Evolutionary conservation across 53 echinoderm and acorn worm genomes (phyloP).

Genomic region (Holothuria scabra): DNA sequence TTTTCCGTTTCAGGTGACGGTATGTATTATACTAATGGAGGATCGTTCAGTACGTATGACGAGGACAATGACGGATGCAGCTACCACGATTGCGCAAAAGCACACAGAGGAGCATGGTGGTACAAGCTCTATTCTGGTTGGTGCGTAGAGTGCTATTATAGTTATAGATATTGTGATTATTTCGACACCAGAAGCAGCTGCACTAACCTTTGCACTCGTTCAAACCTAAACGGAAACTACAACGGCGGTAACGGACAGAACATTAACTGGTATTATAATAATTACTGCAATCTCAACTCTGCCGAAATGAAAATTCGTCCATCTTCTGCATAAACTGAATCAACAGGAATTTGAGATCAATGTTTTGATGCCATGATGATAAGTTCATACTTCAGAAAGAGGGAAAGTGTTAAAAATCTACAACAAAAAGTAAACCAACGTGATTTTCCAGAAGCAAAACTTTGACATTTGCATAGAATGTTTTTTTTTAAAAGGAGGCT

Average conservation of each 20-base stretch:
- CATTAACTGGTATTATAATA: neutral
- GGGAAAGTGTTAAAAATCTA: no score
- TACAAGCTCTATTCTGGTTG: neutral
- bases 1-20: no score
- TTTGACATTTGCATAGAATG: no score
- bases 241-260: conserved; percentile 15
- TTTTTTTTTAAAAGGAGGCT: no score
- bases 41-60: conserved; percentile 1
- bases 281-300: conserved; percentile 14
- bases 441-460: no score
- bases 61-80: neutral
- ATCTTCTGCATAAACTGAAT: neutral
- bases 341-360: no score
- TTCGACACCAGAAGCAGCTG: neutral
- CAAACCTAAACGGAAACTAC: conserved; percentile 11
- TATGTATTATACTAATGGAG: no score
- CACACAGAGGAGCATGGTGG: conserved; percentile 15
- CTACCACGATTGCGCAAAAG: neutral
- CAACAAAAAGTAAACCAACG: no score
- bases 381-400: no score
- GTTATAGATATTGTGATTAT: neutral
- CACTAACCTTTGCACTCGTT: neutral
- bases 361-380: no score
- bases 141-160: neutral
- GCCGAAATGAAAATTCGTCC: conserved; percentile 23